phyloP scores from a whole-genome alignment of 2,113 vertebrate genomes.

The Pao palembangensis region DNA sequence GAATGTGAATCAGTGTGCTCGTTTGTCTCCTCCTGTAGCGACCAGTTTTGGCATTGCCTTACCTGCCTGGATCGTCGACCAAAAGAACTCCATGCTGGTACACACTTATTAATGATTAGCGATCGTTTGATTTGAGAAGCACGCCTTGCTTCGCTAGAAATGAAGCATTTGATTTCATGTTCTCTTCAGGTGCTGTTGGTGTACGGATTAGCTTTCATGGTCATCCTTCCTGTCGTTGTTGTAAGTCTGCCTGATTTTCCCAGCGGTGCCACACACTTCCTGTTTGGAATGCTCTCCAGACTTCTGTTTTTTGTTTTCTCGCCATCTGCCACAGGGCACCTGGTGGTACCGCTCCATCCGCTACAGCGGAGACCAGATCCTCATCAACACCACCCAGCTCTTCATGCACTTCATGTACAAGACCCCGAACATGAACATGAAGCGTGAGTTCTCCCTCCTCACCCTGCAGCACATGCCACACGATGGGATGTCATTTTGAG shows the following conservation, averaged over 20 bases:
- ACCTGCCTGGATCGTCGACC: slow-evolving; percentile 98
- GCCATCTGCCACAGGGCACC: slow-evolving; percentile 79
- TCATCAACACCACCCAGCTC: slow-evolving; percentile 97
- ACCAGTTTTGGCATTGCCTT: slow-evolving; percentile 96
- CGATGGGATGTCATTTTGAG: background rate
- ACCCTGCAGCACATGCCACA: too few relatives aligned
- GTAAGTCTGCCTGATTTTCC: slow-evolving; percentile 68
- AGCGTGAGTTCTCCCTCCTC: slow-evolving; percentile 79
- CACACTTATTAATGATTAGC: slow-evolving; percentile 10
- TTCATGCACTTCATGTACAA: slow-evolving; percentile 99
- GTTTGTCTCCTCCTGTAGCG: slow-evolving; percentile 64
- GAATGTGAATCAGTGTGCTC: background rate
- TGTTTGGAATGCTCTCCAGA: background rate
- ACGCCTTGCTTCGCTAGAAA: background rate
- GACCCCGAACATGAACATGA: slow-evolving; percentile 99
- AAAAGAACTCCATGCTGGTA: slow-evolving; percentile 99
- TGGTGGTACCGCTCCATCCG: slow-evolving; percentile 99
- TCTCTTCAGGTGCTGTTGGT: slow-evolving; percentile 89
- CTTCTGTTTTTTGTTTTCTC: background rate
- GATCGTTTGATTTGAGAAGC: background rate
- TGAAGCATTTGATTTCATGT: background rate
- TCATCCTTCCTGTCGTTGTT: slow-evolving; percentile 97
- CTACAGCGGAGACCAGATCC: slow-evolving; percentile 97
- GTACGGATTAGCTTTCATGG: slow-evolving; percentile 98
- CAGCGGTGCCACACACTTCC: background rate